Conservation (phyloP, 2,888 invertebrate species). For the Drosophila meridionalis region DNA sequence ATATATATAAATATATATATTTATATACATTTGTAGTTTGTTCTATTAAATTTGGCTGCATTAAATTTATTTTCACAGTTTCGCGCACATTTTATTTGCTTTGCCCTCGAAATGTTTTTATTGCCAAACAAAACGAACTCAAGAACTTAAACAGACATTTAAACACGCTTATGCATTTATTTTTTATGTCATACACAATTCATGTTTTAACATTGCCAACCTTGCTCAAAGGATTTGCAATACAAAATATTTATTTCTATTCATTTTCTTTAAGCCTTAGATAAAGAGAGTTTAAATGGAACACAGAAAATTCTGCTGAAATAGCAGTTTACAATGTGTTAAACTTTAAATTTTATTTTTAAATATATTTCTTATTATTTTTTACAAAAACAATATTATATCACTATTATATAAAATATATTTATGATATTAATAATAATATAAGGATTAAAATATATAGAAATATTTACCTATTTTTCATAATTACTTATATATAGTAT, state of each 20-base stretch:
- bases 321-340: no score
- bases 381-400: no score
- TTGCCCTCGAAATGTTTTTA: constrained; percentile 9
- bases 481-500: no score
- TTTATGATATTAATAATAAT: no score
- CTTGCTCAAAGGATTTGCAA: not conserved
- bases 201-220: not conserved
- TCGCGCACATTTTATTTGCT: constrained; percentile 23
- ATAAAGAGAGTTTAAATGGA: no score
- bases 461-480: no score
- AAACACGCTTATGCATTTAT: not conserved
- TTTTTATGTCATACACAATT: not conserved
- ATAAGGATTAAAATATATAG: no score
- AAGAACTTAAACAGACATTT: constrained; percentile 17
- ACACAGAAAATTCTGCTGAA: no score
- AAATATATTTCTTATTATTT: no score
- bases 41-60: constrained; percentile 37
- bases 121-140: constrained; percentile 24
- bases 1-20: constrained; percentile 3
- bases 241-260: not conserved
- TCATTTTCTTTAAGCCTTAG: no score
- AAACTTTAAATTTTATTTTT: no score
- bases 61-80: constrained; percentile 38
- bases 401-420: no score
- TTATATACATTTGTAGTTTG: constrained; percentile 18